A percentile compares a stretch with the other conserved stretches of the same genome.
These are phyloP conservation scores for Lutraria rhynchaena DNA, from an alignment of 1,140 invertebrate genomes.

Conservation along the genomic window DNA sequence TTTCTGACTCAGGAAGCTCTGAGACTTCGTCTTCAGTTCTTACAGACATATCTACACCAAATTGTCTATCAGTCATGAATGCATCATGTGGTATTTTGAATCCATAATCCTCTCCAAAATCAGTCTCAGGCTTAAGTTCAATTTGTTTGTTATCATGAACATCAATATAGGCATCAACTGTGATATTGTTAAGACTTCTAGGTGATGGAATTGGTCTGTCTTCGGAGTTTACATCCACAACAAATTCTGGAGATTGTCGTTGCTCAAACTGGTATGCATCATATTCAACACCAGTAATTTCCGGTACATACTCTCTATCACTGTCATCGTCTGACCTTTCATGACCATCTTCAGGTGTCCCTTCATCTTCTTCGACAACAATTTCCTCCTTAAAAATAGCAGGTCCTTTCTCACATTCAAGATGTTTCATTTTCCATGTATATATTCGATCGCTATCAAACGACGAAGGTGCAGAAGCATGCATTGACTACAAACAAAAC, in stretches of 20 bases:
- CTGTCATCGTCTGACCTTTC: conserved; percentile 23
- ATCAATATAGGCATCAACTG: conserved; percentile 50
- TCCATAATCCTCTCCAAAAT: conserved; percentile 49
- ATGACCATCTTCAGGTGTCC: conserved; percentile 18
- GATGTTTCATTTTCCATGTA: conserved; percentile 55
- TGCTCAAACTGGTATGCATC: conserved; percentile 23
- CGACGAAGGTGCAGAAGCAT: conserved; percentile 39
- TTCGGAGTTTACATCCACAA: conserved; percentile 33
- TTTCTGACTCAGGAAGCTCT: conserved; percentile 60
- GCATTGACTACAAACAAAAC: conserved; percentile 59
- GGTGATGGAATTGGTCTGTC: conserved; percentile 4
- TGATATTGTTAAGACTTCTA: background rate
- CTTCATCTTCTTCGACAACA: conserved; percentile 54
- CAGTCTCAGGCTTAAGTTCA: conserved; percentile 36
- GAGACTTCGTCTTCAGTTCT: conserved; percentile 57
- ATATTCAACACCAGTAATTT: conserved; percentile 51
- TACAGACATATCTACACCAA: conserved; percentile 51
- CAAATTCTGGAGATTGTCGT: conserved; percentile 3
- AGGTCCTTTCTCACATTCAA: conserved; percentile 41
- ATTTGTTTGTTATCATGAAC: conserved; percentile 47
- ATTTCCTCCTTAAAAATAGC: conserved; percentile 65
- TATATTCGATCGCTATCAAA: conserved; percentile 55
- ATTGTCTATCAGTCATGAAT: conserved; percentile 27
- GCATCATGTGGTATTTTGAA: conserved; percentile 37
- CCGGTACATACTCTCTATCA: conserved; percentile 45